phyloP scores from a whole-genome alignment of 2,113 vertebrate genomes.

The human region GRCh38 chr12:106106001-106106500 shows the following conservation, averaged over 20 bases:
- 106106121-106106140: background rate
- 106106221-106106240: background rate
- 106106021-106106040: background rate
- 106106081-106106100: background rate
- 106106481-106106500: slow-evolving; percentile 99
- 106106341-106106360: slow-evolving; percentile 69
- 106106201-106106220: slow-evolving; percentile 37
- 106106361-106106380: slow-evolving; percentile 65
- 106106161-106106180: background rate
- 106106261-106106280: slow-evolving; percentile 66
- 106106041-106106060: background rate
- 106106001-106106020: background rate
- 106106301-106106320: slow-evolving; percentile 66
- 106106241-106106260: slow-evolving; percentile 62
- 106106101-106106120: background rate
- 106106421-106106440: slow-evolving; percentile 98
- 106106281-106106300: slow-evolving; percentile 66
- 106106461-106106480: slow-evolving; percentile 99
- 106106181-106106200: background rate
- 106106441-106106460: slow-evolving; percentile 99
- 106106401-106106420: slow-evolving; percentile 99
- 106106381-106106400: slow-evolving; percentile 70
- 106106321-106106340: slow-evolving; percentile 73
- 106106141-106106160: slow-evolving; percentile 52
- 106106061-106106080: background rate